Conservation (phyloP, 2,113 vertebrate species). For the Dicerorhinus sumatrensis region DNA sequence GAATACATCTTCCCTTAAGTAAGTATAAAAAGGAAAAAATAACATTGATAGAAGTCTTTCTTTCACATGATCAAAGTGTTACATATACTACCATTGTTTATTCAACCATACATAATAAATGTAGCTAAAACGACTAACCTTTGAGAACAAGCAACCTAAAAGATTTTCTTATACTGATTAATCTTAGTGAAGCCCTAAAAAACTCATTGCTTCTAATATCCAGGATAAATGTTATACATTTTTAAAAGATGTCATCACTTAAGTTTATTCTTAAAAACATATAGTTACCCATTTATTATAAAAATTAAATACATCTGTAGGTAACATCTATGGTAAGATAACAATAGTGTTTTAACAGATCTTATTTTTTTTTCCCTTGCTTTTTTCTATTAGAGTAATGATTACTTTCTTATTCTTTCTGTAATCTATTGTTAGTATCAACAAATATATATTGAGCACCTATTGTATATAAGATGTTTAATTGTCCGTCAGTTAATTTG, state of each 20-base stretch:
- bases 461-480: neutral
- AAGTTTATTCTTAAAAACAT: neutral
- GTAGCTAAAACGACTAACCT: neutral
- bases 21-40: neutral
- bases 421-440: neutral
- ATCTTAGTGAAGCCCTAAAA: neutral
- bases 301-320: constrained; percentile 7
- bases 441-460: neutral
- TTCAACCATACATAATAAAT: neutral
- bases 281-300: neutral
- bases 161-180: constrained; percentile 14
- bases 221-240: neutral
- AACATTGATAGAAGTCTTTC: neutral
- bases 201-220: neutral
- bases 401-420: constrained; percentile 29
- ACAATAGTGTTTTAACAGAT: neutral
- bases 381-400: neutral
- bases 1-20: neutral
- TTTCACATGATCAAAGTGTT: neutral
- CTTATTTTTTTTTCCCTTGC: neutral
- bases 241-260: neutral
- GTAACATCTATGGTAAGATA: neutral
- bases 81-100: neutral
- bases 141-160: neutral
- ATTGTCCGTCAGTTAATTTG: neutral